Percentiles rank a stretch among this genome's conserved stretches.
phyloP scores from a whole-genome alignment of 2,797 vertebrate genomes.

The Gobionotothen gibberifrons region DNA sequence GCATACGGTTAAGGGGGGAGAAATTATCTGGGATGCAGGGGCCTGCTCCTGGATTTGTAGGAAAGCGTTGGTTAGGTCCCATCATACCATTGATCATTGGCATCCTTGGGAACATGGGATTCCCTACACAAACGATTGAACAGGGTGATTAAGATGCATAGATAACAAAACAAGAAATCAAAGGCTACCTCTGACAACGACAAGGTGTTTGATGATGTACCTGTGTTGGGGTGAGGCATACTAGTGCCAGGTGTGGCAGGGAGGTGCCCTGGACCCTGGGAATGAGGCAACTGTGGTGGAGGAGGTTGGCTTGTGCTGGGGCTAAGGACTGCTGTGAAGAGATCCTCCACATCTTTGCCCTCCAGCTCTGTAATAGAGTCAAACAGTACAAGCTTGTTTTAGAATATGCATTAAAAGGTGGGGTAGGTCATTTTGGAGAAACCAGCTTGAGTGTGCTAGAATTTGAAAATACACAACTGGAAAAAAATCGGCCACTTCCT shows the following conservation, averaged over 20 bases:
- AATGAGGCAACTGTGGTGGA: conserved; percentile 87
- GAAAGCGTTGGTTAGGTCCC: conserved; percentile 89
- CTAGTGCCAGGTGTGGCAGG: conserved; percentile 84
- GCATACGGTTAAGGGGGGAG: conserved; percentile 89
- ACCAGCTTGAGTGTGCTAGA: too few relatives aligned
- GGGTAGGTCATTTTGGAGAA: too few relatives aligned
- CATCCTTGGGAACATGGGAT: conserved; percentile 91
- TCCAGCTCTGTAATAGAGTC: conserved; percentile 89
- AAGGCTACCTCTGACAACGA: not conserved
- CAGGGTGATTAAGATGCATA: not conserved
- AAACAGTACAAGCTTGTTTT: conserved; percentile 20
- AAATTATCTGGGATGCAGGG: conserved; percentile 86
- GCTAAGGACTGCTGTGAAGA: conserved; percentile 97
- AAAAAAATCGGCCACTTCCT: too few relatives aligned
- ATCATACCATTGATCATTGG: conserved; percentile 96
- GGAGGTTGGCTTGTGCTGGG: conserved; percentile 89
- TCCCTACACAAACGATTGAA: conserved; percentile 78
- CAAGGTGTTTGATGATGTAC: conserved; percentile 70
- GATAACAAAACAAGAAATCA: not conserved
- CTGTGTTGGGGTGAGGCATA: conserved; percentile 88
- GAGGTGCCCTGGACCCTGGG: conserved; percentile 81
- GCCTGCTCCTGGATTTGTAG: conserved; percentile 88
- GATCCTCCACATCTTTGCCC: conserved; percentile 98
- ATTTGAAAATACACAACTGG: too few relatives aligned
- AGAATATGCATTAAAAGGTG: not conserved